Evolutionary conservation across 2,888 invertebrate genomes (phyloP).

Genomic region (Chrysina gloriosa): DNA sequence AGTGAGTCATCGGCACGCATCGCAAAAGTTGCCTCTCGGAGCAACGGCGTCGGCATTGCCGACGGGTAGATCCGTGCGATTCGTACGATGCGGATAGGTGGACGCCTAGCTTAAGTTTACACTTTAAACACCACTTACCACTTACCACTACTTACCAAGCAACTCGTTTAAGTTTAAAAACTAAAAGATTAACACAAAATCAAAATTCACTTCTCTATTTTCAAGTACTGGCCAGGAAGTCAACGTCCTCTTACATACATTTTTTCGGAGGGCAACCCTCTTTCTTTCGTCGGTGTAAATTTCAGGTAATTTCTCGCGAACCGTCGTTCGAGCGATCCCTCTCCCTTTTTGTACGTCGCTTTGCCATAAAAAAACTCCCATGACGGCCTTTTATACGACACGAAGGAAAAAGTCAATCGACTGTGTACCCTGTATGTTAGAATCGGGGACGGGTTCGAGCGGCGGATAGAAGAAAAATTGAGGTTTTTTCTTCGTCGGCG

Average conservation of each 20-base stretch:
- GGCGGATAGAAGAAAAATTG: background rate
- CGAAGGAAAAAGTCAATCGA: slow-evolving; percentile 21
- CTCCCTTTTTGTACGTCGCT: slow-evolving; percentile 16
- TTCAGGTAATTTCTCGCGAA: background rate
- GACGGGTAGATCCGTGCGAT: no score
- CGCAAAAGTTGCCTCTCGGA: no score
- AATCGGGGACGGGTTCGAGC: background rate
- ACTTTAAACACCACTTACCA: background rate
- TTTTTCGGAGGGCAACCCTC: background rate
- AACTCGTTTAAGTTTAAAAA: no score
- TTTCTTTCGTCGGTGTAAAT: background rate
- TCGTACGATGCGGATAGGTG: no score
- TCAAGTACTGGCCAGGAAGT: background rate
- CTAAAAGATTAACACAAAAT: no score
- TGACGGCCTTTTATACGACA: background rate
- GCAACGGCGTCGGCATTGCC: no score
- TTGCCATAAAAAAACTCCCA: slow-evolving; percentile 16
- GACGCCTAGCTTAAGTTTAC: no score
- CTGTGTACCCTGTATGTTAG: background rate
- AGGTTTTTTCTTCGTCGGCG: no score
- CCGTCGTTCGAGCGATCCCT: slow-evolving; percentile 8
- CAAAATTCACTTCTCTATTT: background rate
- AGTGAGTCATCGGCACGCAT: no score
- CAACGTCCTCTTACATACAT: slow-evolving; percentile 16
- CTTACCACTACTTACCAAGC: no score